phyloP scores from a whole-genome alignment of 2,797 vertebrate genomes.

The Mastacembelus armatus region DNA sequence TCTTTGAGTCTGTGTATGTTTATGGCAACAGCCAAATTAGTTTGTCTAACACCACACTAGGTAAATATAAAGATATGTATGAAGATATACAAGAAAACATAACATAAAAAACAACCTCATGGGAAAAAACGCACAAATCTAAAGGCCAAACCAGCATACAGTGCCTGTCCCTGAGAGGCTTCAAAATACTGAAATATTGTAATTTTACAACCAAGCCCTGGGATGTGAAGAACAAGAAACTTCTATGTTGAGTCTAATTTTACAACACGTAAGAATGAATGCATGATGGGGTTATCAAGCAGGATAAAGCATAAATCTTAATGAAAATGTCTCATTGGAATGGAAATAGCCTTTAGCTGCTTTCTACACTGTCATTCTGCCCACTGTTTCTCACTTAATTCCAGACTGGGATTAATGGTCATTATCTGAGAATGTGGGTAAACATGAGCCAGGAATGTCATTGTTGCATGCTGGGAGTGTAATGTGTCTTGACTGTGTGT shows the following conservation, averaged over 20 bases:
- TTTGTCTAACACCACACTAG: neutral
- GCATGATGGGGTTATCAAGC: neutral
- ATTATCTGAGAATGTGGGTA: slow-evolving; percentile 66
- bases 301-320: neutral
- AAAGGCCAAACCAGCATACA: too few species aligned
- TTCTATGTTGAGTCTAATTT: too few species aligned
- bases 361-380: slow-evolving; percentile 1
- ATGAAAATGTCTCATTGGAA: neutral
- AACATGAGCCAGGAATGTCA: slow-evolving; percentile 56
- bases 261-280: neutral
- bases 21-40: neutral
- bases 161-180: too few species aligned
- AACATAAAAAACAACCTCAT: neutral
- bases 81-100: too few species aligned
- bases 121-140: too few species aligned
- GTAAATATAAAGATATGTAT: neutral
- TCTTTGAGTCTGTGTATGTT: neutral
- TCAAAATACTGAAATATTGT: too few species aligned
- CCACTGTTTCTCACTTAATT: slow-evolving; percentile 40
- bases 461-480: slow-evolving; percentile 15
- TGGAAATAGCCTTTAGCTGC: neutral
- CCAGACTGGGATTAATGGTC: slow-evolving; percentile 34
- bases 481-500: slow-evolving; percentile 8
- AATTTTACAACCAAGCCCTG: too few species aligned
- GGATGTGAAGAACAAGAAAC: too few species aligned